Evolutionary conservation across 2,888 invertebrate species (phyloP).

Genomic region (Stenichneumon culpator): DNA sequence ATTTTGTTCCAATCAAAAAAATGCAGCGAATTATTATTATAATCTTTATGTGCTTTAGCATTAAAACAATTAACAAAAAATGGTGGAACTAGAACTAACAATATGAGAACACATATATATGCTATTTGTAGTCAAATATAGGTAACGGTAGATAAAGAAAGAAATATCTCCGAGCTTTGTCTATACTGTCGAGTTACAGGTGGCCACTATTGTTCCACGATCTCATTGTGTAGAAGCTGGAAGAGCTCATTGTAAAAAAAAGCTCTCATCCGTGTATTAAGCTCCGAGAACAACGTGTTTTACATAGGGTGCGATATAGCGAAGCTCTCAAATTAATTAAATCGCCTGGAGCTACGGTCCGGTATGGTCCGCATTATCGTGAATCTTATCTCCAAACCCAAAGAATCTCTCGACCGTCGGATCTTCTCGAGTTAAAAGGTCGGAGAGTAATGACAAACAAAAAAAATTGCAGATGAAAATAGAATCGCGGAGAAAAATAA

Average conservation of each 20-base stretch:
- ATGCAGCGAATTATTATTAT: not conserved
- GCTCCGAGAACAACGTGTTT: not conserved
- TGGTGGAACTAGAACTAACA: too few species aligned
- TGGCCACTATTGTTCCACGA: slow-evolving; percentile 32
- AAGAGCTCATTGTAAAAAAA: slow-evolving; percentile 36
- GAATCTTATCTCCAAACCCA: not conserved
- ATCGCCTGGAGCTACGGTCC: slow-evolving; percentile 27
- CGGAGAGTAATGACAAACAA: too few species aligned
- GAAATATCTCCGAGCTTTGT: slow-evolving; percentile 1
- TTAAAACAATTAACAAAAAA: not conserved
- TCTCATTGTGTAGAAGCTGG: slow-evolving; percentile 30
- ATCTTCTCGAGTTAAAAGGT: too few species aligned
- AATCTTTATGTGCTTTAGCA: not conserved
- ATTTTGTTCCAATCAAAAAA: too few species aligned
- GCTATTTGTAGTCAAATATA: not conserved
- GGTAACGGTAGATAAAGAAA: not conserved
- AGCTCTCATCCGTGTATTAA: slow-evolving; percentile 6
- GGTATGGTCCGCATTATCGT: not conserved
- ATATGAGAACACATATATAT: too few species aligned
- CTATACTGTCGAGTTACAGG: slow-evolving; percentile 35
- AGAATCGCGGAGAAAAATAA: too few species aligned
- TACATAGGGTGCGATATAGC: slow-evolving; percentile 6
- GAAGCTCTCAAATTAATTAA: slow-evolving; percentile 51
- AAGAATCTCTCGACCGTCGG: not conserved
- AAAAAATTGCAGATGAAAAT: too few species aligned